phyloP scores from a whole-genome alignment of 2,113 vertebrate species.

The Aleadryas rufinucha region DNA sequence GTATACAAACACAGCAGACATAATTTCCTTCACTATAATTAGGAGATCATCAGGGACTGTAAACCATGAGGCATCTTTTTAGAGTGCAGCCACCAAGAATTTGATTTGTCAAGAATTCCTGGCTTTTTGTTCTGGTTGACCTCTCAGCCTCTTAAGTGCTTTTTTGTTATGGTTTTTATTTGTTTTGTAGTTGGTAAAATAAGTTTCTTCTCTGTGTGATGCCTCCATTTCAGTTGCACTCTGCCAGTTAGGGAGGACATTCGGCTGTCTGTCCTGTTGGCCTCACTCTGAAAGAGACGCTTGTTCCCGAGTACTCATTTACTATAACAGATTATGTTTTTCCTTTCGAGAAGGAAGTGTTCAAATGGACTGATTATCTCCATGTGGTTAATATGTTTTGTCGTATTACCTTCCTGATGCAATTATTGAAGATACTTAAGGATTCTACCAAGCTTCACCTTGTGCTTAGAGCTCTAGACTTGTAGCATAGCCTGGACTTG shows the following conservation, averaged over 20 bases:
- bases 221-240: not conserved
- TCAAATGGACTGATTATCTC: not conserved
- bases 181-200: not conserved
- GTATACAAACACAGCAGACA: not conserved
- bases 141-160: not conserved
- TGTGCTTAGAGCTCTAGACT: not conserved
- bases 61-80: not conserved
- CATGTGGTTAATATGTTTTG: not conserved
- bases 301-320: not conserved
- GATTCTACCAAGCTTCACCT: not conserved
- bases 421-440: not conserved
- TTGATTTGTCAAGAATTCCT: not conserved
- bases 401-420: not conserved
- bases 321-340: not conserved
- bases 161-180: not conserved
- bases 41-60: not conserved
- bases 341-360: not conserved
- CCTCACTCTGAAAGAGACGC: not conserved
- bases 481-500: not conserved
- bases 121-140: not conserved
- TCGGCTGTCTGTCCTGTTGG: not conserved
- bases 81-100: not conserved
- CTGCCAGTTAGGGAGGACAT: not conserved
- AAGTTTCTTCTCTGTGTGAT: rapidly evolving
- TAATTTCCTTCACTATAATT: not conserved